phyloP scores from a whole-genome alignment of 2,797 vertebrate species.

The Loriculus beryllinus region DNA sequence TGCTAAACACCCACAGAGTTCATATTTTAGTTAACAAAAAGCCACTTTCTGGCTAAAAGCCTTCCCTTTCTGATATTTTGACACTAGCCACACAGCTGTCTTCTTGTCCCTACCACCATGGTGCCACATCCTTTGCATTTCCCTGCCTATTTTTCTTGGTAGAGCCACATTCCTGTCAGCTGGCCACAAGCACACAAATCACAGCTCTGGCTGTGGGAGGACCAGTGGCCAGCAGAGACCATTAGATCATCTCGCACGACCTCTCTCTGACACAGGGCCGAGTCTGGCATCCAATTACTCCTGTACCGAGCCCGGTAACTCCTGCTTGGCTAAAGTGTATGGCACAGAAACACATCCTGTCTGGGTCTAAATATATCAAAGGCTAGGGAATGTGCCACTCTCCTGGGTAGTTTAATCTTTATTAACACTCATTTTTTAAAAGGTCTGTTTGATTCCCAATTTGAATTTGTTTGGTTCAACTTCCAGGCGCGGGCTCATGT shows the following conservation, averaged over 20 bases:
- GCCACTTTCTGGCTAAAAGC: not conserved
- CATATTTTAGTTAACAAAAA: not conserved
- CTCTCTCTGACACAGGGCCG: not conserved
- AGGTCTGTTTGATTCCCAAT: slow-evolving; percentile 43
- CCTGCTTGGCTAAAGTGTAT: not conserved
- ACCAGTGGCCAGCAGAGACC: not conserved
- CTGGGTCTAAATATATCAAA: slow-evolving; percentile 30
- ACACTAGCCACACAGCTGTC: not conserved
- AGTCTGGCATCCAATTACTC: slow-evolving; percentile 22
- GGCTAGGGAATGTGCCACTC: not conserved
- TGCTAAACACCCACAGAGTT: not conserved
- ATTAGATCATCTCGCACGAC: slow-evolving; percentile 4
- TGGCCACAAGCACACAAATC: not conserved
- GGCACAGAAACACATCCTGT: not conserved
- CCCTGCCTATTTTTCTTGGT: not conserved
- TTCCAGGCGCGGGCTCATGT: not conserved
- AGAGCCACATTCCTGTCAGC: not conserved
- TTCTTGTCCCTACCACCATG: not conserved
- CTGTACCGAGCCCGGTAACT: not conserved
- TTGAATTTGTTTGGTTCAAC: slow-evolving; percentile 49
- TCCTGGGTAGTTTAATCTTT: slow-evolving; percentile 49
- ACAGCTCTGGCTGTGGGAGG: not conserved
- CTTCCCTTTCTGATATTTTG: not conserved
- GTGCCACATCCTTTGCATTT: not conserved
- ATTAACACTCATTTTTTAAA: slow-evolving; percentile 37